phyloP scores from a whole-genome alignment of 2,797 vertebrate species.

The Serranus cabrilla region DNA sequence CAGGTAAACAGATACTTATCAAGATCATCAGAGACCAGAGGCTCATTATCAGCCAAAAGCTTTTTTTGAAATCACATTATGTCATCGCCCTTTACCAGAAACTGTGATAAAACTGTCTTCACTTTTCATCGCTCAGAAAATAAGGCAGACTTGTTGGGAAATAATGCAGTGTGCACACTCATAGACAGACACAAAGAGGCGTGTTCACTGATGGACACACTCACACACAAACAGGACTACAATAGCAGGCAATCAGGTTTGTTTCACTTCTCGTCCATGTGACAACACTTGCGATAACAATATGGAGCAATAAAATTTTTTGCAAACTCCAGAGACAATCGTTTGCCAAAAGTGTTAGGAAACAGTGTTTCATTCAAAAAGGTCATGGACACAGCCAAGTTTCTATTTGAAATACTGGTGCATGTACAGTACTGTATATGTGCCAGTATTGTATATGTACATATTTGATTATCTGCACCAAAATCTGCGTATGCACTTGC shows the following conservation, averaged over 20 bases:
- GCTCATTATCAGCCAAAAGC: constrained; percentile 45
- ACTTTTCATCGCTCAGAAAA: constrained; percentile 52
- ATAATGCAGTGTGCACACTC: constrained; percentile 15
- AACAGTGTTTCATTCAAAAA: constrained; percentile 58
- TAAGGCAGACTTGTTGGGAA: constrained; percentile 46
- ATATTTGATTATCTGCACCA: not conserved
- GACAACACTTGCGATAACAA: constrained; percentile 46
- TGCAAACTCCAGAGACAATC: constrained; percentile 24
- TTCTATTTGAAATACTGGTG: constrained; percentile 29
- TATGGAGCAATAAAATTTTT: constrained; percentile 68
- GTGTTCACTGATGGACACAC: constrained; percentile 38
- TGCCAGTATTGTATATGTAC: not conserved
- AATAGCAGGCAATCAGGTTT: constrained; percentile 47
- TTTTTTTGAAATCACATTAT: constrained; percentile 45
- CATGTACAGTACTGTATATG: not conserved
- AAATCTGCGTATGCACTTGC: not conserved
- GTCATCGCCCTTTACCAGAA: constrained; percentile 61
- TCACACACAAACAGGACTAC: constrained; percentile 32
- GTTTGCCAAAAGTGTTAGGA: constrained; percentile 59
- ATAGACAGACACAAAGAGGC: constrained; percentile 20
- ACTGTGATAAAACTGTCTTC: constrained; percentile 50
- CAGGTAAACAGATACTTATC: constrained; percentile 70
- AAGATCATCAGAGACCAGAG: constrained; percentile 36
- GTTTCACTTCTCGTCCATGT: constrained; percentile 49
- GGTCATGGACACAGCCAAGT: constrained; percentile 46